Percentiles rank a stretch among this genome's conserved stretches.
Conservation (phyloP, 2,113 vertebrate genomes). For the Argyrosomus japonicus region DNA sequence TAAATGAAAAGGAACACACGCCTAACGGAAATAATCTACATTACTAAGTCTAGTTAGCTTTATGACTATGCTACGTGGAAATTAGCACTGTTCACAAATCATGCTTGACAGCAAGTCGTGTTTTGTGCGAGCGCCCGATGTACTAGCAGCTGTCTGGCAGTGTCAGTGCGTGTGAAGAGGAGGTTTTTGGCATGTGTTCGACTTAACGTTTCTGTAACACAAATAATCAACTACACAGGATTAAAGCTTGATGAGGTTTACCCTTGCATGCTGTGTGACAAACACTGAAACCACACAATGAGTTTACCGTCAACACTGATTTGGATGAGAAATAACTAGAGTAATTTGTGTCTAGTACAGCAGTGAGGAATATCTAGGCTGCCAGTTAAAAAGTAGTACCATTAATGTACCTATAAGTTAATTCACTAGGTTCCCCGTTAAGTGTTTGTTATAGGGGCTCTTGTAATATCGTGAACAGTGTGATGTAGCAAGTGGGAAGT, state of each 20-base stretch:
- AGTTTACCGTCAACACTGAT: slow-evolving; percentile 44
- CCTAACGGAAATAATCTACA: slow-evolving; percentile 39
- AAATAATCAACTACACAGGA: slow-evolving; percentile 43
- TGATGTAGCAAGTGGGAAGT: slow-evolving; percentile 12
- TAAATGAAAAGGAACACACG: slow-evolving; percentile 33
- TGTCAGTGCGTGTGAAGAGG: slow-evolving; percentile 58
- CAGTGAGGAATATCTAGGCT: slow-evolving; percentile 41
- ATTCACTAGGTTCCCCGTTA: slow-evolving; percentile 3
- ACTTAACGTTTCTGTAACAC: slow-evolving; percentile 26
- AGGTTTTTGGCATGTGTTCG: slow-evolving; percentile 51
- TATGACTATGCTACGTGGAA: slow-evolving; percentile 27
- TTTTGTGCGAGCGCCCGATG: slow-evolving; percentile 9
- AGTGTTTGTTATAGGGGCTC: slow-evolving; percentile 17
- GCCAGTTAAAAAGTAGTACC: slow-evolving; percentile 40
- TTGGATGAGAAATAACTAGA: slow-evolving; percentile 32
- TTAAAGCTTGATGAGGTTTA: slow-evolving; percentile 47
- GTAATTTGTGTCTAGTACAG: slow-evolving; percentile 25
- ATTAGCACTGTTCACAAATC: slow-evolving; percentile 50
- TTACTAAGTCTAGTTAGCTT: slow-evolving; percentile 27
- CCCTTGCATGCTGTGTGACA: slow-evolving; percentile 65
- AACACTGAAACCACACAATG: slow-evolving; percentile 56
- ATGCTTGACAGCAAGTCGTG: slow-evolving; percentile 44
- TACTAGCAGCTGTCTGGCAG: slow-evolving; percentile 69
- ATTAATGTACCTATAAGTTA: slow-evolving; percentile 35
- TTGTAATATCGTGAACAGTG: slow-evolving; percentile 20